Base-by-base conservation (phyloP, 1,140 invertebrate genomes). In the Macrobrachium nipponense region DNA sequence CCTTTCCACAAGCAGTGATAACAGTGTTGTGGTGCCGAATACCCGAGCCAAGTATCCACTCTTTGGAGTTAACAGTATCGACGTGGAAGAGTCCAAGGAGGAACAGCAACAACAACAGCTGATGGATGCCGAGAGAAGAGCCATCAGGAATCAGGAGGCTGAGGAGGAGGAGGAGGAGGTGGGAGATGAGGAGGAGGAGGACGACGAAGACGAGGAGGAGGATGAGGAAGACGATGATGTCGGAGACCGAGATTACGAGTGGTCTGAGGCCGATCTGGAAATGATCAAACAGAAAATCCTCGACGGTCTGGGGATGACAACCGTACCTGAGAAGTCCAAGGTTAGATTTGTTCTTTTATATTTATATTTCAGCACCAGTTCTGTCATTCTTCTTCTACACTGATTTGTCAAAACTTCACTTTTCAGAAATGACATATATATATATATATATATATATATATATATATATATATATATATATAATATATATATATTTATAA, bases 241-340 rank as follows among this genome's bases (percentile, higher is more conserved):
- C 5, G 83, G 80, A 11, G 83, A 86, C 4, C 44, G 43, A 27
- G 83, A 86, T 36, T 79, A 79, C 59, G 83, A 86, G 60, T 80
- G 77, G 83, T 86, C 83, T 12, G 83, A 77, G 6, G 83, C 79
- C 60, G 83, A 86, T 44, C 83, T 86, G 36, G 83, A 86, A 44
- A 80, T 80, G 77, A 86, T 86, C 77, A 86, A 86, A 27, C 83
- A 86, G 83, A 86, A 86, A 59, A 86, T 86, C 60, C 68, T 86
- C 43, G 68, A 70, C 23, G 83, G 83, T 43, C 77, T 86, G 12
- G 83, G 83, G 12, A 68, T 86, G 12, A 86, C 83, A 8, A 64
- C 76, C 23, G 60, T 72, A 58, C 83, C 83, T 7, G 14, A n/a
- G 5, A 72, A 78, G 58, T 86, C 77, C 17, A 66, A 86, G 83